Percentiles rank a stretch among this genome's conserved stretches.
Evolutionary conservation across 2,888 invertebrate species (phyloP).

Genomic region (Dolichomitus sp.): DNA sequence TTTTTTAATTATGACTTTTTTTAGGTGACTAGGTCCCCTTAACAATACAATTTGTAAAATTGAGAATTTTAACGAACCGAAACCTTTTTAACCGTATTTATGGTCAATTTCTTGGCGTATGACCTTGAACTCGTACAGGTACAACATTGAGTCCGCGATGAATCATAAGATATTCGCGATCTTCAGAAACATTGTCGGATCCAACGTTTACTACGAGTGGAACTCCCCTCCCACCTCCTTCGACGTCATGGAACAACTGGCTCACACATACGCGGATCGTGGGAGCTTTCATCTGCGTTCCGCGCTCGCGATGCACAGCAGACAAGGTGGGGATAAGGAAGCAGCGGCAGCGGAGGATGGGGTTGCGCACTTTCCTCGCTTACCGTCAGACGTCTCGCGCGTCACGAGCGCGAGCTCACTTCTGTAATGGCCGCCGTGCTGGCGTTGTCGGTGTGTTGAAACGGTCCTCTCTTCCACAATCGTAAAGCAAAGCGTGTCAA

Average conservation of each 20-base stretch:
- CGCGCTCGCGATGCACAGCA: constrained; percentile 1
- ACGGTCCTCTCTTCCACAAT: constrained; percentile 38
- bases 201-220: background rate
- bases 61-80: background rate
- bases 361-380: constrained; percentile 40
- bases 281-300: constrained; percentile 11
- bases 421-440: constrained; percentile 84
- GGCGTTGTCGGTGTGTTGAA: constrained; percentile 81
- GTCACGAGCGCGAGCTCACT: constrained; percentile 76
- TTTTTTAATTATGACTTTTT: too few relatives aligned
- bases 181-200: background rate
- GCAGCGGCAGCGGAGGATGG: constrained; percentile 21
- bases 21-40: too few relatives aligned
- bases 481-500: constrained; percentile 32
- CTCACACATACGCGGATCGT: background rate
- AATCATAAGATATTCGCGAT: constrained; percentile 12
- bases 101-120: background rate
- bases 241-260: background rate
- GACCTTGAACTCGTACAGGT: constrained; percentile 1
- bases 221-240: background rate
- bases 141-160: background rate
- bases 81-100: background rate
- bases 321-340: background rate
- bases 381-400: constrained; percentile 66
- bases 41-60: too few relatives aligned